Conservation (phyloP, 2,797 vertebrate species). For the Taenioides sp. region DNA sequence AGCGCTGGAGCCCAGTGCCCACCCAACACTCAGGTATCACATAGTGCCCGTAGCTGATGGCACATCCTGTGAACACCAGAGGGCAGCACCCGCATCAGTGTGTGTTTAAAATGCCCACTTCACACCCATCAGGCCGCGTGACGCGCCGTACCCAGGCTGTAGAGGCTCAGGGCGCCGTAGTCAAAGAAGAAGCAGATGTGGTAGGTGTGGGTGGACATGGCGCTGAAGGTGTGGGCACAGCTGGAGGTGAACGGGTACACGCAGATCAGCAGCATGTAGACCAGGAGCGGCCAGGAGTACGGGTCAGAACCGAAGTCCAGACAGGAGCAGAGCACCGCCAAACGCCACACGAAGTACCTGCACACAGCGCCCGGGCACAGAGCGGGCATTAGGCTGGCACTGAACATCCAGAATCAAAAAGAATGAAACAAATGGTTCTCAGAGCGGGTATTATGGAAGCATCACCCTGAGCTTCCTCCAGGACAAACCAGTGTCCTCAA, state of each 20-base stretch:
- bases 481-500: too few species aligned
- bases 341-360: conserved; percentile 86
- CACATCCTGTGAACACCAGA: conserved; percentile 75
- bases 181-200: conserved; percentile 88
- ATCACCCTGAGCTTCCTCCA: too few species aligned
- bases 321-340: conserved; percentile 71
- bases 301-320: conserved; percentile 78
- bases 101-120: too few species aligned
- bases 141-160: conserved; percentile 76
- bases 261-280: conserved; percentile 85
- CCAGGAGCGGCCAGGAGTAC: conserved; percentile 84
- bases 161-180: conserved; percentile 84
- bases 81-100: neutral
- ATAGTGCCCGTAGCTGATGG: conserved; percentile 81
- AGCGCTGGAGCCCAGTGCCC: conserved; percentile 76
- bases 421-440: too few species aligned
- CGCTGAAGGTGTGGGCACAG: conserved; percentile 86
- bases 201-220: conserved; percentile 80
- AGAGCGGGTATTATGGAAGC: too few species aligned
- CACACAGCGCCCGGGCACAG: neutral
- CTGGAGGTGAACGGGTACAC: conserved; percentile 86
- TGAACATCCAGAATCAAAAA: too few species aligned
- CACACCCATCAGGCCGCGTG: too few species aligned
- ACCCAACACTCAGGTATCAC: conserved; percentile 84
- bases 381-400: too few species aligned